These are phyloP conservation scores for Aethes cnicana DNA, from an alignment of 2,888 invertebrate genomes.

Conservation along the genomic window DNA sequence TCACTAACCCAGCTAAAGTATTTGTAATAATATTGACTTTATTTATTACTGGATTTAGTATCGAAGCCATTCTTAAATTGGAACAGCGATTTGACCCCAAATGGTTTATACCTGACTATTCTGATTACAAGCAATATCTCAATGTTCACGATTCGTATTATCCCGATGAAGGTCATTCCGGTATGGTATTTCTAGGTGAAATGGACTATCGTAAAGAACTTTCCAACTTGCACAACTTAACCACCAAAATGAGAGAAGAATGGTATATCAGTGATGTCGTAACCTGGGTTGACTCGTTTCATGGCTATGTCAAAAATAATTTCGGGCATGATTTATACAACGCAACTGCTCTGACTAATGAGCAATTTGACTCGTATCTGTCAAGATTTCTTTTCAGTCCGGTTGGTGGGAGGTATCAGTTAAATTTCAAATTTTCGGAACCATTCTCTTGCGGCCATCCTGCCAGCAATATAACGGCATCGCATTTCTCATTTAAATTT, in stretches of 20 bases:
- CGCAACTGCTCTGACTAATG: slow-evolving; percentile 67
- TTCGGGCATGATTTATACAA: slow-evolving; percentile 78
- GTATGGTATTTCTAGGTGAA: slow-evolving; percentile 85
- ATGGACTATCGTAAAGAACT: slow-evolving; percentile 86
- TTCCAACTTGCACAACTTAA: slow-evolving; percentile 78
- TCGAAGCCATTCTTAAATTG: slow-evolving; percentile 83
- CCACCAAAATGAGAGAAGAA: slow-evolving; percentile 75
- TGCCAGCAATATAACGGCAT: slow-evolving; percentile 81
- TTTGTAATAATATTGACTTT: slow-evolving; percentile 83
- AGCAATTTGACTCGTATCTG: slow-evolving; percentile 83
- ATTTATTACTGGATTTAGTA: slow-evolving; percentile 82
- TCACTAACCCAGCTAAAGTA: slow-evolving; percentile 86
- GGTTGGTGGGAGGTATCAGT: slow-evolving; percentile 85
- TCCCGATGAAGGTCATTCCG: slow-evolving; percentile 85
- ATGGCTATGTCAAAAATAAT: slow-evolving; percentile 82
- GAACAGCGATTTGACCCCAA: slow-evolving; percentile 90
- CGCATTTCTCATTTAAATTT: slow-evolving; percentile 85
- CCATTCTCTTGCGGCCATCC: slow-evolving; percentile 84
- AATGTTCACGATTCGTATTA: slow-evolving; percentile 82
- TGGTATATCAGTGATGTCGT: slow-evolving; percentile 80
- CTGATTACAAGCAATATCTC: slow-evolving; percentile 85
- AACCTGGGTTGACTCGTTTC: slow-evolving; percentile 86
- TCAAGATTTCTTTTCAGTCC: slow-evolving; percentile 88
- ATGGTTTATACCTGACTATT: slow-evolving; percentile 89
- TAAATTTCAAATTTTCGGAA: slow-evolving; percentile 84